Evolutionary conservation across 2,797 vertebrate genomes (phyloP), one percentile per base, ranked within the genome.

Genomic region (Micropoecilia bifurca): DNA sequence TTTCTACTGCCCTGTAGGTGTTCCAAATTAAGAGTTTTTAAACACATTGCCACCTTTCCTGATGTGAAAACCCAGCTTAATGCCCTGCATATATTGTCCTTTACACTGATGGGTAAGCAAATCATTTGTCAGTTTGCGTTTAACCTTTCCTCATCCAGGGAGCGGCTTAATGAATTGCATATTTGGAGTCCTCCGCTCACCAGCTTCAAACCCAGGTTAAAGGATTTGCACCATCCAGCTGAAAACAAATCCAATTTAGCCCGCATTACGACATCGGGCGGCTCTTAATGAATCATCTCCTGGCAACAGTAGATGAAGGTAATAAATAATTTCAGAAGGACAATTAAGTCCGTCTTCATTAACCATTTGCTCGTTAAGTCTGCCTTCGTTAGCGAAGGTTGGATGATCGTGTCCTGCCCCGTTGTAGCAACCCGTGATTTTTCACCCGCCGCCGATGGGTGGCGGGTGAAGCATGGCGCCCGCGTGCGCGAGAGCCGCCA

Each of bases 281-380:
- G 68, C 73, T 46, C 68, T 77, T 78, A 87, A 86, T 83, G 66
- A 88, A 88, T 90, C 86, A 88, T 91, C 88, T 91, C 88, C 77
- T 71, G 83, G 88, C 90, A 85, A 84, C 90, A 63, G 82, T 81
- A 89, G 87, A 91, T 90, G 83, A 89, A 88, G 80, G 81, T 57
- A 85, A 92, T 91, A 83, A 85, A 90, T 90, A 87, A 91, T 79
- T 93, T 91, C 85, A 82, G 85, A 81, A 87, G 88, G 88, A 92
- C 88, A 90, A 92, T 93, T 92, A 91, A 82, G 86, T 83, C 80
- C 85, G 85, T 83, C 85, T 85, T 84, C 92, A 91, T 92, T 91
- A 91, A 90, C 85, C 88, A 82, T 85, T 91, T 82, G 85, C 89
- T 93, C 91, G 89, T 94, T 93, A 93, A 72, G 87, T 69, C 87